phyloP scores from a whole-genome alignment of 1,140 invertebrate species.

The Drosophila serrata region DNA sequence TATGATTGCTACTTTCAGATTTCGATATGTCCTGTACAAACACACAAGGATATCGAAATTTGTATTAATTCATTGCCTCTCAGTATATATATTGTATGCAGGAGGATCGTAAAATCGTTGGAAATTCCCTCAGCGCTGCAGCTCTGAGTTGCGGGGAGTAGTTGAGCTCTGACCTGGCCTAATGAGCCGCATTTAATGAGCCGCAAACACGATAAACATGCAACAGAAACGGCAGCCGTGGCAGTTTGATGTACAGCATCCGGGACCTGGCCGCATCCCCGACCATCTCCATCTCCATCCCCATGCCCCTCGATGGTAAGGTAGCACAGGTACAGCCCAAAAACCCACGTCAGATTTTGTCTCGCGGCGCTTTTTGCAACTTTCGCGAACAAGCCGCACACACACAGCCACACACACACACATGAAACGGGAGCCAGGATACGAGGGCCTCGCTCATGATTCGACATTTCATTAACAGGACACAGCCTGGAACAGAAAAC shows the following conservation, averaged over 20 bases:
- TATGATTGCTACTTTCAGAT: constrained; percentile 65
- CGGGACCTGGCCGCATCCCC: constrained; percentile 2
- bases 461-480: constrained; percentile 73
- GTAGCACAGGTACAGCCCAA: constrained; percentile 11
- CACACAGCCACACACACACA: constrained; percentile 19
- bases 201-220: constrained; percentile 66
- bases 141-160: constrained; percentile 1
- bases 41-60: constrained; percentile 29
- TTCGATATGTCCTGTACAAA: constrained; percentile 60
- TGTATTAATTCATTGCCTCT: constrained; percentile 35
- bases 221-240: constrained; percentile 33
- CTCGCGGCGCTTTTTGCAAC: constrained; percentile 64
- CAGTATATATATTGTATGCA: not conserved
- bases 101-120: constrained; percentile 11
- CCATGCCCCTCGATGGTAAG: not conserved
- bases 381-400: constrained; percentile 45
- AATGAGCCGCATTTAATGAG: constrained; percentile 75
- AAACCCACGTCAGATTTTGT: constrained; percentile 23
- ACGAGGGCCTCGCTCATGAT: constrained; percentile 29
- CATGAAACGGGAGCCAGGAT: not conserved
- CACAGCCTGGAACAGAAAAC: constrained; percentile 57
- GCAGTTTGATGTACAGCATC: constrained; percentile 55
- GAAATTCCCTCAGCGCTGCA: constrained; percentile 32
- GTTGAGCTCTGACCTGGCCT: constrained; percentile 56
- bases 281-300: not conserved